phyloP scores from a whole-genome alignment of 2,888 invertebrate species.

The Erebia aethiops region DNA sequence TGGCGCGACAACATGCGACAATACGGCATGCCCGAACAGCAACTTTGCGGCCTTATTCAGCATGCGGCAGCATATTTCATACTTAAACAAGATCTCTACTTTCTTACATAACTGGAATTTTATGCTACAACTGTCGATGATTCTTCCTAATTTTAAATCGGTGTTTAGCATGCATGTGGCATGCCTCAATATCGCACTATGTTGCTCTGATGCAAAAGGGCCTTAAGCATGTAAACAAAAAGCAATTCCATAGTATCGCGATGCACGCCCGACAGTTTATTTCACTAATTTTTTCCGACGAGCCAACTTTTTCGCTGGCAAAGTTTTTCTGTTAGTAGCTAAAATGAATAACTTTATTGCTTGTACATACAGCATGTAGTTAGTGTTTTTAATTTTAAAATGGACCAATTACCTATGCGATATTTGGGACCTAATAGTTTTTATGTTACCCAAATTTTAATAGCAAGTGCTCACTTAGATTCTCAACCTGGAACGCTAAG shows the following conservation, averaged over 20 bases:
- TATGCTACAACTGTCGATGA: too few relatives aligned
- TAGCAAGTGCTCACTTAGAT: not conserved
- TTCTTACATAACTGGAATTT: too few relatives aligned
- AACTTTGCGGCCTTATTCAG: too few relatives aligned
- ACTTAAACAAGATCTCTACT: too few relatives aligned
- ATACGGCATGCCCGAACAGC: too few relatives aligned
- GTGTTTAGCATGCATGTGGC: too few relatives aligned
- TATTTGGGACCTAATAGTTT: slow-evolving; percentile 16
- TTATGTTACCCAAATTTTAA: slow-evolving; percentile 4
- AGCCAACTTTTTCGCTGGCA: slow-evolving; percentile 59
- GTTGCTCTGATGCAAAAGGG: too few relatives aligned
- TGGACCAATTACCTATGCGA: slow-evolving; percentile 39
- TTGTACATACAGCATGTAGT: slow-evolving; percentile 59
- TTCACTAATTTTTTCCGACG: slow-evolving; percentile 70
- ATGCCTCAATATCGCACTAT: too few relatives aligned
- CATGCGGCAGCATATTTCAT: too few relatives aligned
- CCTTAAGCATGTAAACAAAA: slow-evolving; percentile 7
- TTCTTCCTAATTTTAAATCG: too few relatives aligned
- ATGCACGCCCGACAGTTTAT: slow-evolving; percentile 53
- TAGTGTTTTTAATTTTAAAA: slow-evolving; percentile 65
- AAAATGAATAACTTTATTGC: slow-evolving; percentile 73
- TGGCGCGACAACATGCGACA: too few relatives aligned
- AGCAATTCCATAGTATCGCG: slow-evolving; percentile 13
- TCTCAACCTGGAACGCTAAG: not conserved
- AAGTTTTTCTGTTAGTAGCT: slow-evolving; percentile 57